Base-by-base conservation (phyloP, 2,888 invertebrate species). In the Lordiphosa fenestrarum region DNA sequence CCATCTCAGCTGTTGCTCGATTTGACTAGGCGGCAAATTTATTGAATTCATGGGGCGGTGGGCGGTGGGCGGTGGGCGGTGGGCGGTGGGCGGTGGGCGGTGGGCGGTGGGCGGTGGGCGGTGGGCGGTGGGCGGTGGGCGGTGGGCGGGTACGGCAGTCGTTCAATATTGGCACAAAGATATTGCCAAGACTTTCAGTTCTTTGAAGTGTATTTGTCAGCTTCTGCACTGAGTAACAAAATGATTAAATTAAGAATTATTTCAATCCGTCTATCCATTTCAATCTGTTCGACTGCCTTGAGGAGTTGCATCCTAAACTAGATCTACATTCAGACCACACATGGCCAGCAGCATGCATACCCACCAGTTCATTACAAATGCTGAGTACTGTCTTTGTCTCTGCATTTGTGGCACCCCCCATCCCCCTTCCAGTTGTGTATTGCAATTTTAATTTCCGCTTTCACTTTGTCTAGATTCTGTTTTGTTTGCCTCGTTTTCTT, bases 361-460 rank as follows among this genome's bases (percentile, higher is more conserved):
- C 66, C 64, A 64, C 54, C 69, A 59, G 58, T 78, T 74, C 80
- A 84, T 84, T 77, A 77, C 66, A 53, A 74, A 62, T 69, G 78
- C 75, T 66, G 58, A 54, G 66, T 58, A 53, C 49, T 74, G 30
- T 44, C 55, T 73, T 56, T 64, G 56, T 63, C 37, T 61, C 50
- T 47, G 55, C 44, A 51, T 66, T 56, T 65, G 60, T 53, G 49
- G 54, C 46, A 33, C 37, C 15, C n/a, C 19, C 13, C 23, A 6
- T 9, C 5, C 35, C 6, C 12, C 15, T 25, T 46, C 48, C 30
- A 44, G 54, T 65, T 84, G 72, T 76, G 75, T 84, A 83, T 64
- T 80, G 73, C 84, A 81, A 71, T 81, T 81, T 85, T 80, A 84
- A 85, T 85, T 81, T 81, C 80, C 85, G 85, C 67, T 76, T 81